Conservation (phyloP, 2,113 vertebrate genomes). For the Candoia aspera region DNA sequence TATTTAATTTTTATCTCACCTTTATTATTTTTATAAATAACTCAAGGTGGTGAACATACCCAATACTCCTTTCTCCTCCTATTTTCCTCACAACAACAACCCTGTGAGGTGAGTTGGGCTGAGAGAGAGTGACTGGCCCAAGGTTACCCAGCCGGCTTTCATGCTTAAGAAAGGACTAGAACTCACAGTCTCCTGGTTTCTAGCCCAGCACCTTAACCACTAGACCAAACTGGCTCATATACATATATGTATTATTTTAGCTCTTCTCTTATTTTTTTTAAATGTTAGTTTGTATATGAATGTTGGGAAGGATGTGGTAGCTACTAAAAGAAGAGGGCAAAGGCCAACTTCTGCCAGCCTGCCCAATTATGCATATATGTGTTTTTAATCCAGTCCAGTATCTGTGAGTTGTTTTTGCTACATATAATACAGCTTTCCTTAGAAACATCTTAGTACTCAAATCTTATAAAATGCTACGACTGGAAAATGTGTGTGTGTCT, state of each 20-base stretch:
- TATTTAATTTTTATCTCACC: too few species aligned
- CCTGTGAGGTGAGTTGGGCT: too few species aligned
- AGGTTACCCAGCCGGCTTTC: too few species aligned
- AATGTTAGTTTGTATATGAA: background rate
- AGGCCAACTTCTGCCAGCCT: background rate
- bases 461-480: background rate
- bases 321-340: background rate
- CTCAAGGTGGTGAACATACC: too few species aligned
- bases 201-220: too few species aligned
- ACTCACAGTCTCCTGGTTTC: too few species aligned
- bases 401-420: background rate
- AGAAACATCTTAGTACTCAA: background rate
- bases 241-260: background rate
- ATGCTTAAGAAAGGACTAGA: too few species aligned
- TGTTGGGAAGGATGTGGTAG: background rate
- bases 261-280: background rate
- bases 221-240: too few species aligned
- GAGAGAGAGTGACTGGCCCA: too few species aligned
- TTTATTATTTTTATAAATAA: too few species aligned
- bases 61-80: too few species aligned
- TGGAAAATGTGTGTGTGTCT: background rate
- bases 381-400: background rate
- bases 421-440: background rate
- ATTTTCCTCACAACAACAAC: too few species aligned
- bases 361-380: background rate